These are phyloP conservation scores for Xenentodon cancila DNA, from an alignment of 2,797 vertebrate species.

Conservation along the genomic window DNA sequence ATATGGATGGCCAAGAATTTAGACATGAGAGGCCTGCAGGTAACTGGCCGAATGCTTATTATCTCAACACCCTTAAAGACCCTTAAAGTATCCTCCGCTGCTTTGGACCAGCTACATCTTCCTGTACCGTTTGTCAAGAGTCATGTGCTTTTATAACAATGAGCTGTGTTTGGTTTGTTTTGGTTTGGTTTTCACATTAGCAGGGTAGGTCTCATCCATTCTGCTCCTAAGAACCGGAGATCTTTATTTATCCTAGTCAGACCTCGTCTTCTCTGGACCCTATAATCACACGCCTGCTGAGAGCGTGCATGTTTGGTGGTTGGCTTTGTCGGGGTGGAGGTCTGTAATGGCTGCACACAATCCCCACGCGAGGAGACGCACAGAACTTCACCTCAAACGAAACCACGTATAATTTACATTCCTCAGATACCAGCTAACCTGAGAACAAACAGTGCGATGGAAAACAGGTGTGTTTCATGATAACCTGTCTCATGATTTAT, in stretches of 20 bases:
- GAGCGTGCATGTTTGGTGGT: constrained; percentile 4
- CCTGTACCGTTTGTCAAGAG: not conserved
- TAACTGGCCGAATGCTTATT: not conserved
- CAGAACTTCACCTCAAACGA: constrained; percentile 63
- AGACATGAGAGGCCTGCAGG: not conserved
- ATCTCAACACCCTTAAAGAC: not conserved
- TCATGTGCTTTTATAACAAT: constrained; percentile 37
- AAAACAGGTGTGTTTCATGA: constrained; percentile 81
- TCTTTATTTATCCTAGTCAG: constrained; percentile 69
- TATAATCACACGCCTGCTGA: constrained; percentile 68
- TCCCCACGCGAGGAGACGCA: constrained; percentile 30
- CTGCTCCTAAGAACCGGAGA: constrained; percentile 39
- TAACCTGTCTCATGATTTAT: constrained; percentile 25
- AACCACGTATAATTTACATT: constrained; percentile 85
- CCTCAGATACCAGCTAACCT: constrained; percentile 79
- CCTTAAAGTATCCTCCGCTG: constrained; percentile 4
- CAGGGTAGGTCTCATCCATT: constrained; percentile 30
- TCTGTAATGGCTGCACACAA: constrained; percentile 45
- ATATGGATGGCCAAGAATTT: too few species aligned
- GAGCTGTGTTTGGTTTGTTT: constrained; percentile 11
- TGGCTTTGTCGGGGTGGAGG: not conserved
- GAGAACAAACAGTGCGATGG: constrained; percentile 74
- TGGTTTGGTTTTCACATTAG: constrained; percentile 29
- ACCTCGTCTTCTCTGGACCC: constrained; percentile 59
- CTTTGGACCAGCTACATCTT: constrained; percentile 14